phyloP scores from a whole-genome alignment of 2,888 invertebrate genomes.

The Agapostemon virescens region DNA sequence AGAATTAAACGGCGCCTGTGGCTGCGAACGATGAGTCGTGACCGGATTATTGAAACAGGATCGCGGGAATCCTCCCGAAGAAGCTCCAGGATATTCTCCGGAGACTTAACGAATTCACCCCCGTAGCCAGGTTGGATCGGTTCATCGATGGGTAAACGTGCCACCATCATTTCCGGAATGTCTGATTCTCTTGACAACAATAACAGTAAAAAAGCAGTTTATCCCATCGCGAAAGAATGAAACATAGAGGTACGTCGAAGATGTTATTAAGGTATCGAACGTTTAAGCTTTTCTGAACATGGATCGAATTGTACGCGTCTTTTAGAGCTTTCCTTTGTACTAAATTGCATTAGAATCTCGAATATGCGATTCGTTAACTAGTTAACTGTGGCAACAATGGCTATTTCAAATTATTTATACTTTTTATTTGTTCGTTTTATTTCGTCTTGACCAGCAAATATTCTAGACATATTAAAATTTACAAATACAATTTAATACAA shows the following conservation, averaged over 20 bases:
- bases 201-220: neutral
- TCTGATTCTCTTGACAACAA: neutral
- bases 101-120: conserved; percentile 49
- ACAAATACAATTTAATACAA: no score
- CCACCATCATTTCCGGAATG: neutral
- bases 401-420: no score
- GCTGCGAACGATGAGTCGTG: conserved; percentile 54
- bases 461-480: no score
- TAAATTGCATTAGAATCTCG: no score
- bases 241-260: neutral
- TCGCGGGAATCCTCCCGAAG: conserved; percentile 36
- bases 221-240: neutral
- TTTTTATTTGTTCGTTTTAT: no score
- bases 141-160: conserved; percentile 13
- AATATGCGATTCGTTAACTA: no score
- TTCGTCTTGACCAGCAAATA: no score
- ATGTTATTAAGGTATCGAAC: neutral
- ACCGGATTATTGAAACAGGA: conserved; percentile 52
- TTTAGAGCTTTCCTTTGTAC: no score
- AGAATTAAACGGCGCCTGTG: conserved; percentile 49
- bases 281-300: no score
- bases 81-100: conserved; percentile 45
- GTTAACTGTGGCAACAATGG: no score
- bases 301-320: no score
- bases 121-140: neutral